Evolutionary conservation across 2,888 invertebrate genomes (phyloP).

Genomic region (Parochlus steinenii): DNA sequence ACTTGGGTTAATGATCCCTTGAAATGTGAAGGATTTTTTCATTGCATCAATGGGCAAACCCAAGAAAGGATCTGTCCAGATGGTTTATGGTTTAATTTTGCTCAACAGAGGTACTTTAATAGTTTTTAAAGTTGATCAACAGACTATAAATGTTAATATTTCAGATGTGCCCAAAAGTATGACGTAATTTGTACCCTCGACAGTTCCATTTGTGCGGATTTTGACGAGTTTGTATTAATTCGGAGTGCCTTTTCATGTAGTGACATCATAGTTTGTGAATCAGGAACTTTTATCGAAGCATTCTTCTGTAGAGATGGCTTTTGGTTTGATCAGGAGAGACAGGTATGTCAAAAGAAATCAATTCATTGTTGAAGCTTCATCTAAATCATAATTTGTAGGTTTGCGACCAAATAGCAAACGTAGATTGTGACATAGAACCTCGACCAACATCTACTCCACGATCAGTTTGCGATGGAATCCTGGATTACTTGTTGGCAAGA

Average conservation of each 20-base stretch:
- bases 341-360: too few relatives aligned
- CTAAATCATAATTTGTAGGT: too few relatives aligned
- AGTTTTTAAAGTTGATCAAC: too few relatives aligned
- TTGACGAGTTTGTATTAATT: not conserved
- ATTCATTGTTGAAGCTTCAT: too few relatives aligned
- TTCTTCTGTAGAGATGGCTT: not conserved
- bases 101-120: not conserved
- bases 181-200: not conserved
- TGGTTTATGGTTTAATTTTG: not conserved
- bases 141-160: too few relatives aligned
- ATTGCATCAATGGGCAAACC: not conserved
- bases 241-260: not conserved
- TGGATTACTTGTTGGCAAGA: not conserved
- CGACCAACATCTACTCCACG: not conserved
- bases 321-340: not conserved
- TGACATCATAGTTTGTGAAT: not conserved
- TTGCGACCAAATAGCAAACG: not conserved
- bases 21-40: not conserved
- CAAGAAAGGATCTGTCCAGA: not conserved
- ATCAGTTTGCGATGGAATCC: not conserved
- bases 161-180: too few relatives aligned
- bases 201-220: not conserved
- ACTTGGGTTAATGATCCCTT: not conserved
- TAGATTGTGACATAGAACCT: not conserved
- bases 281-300: not conserved